Percentiles rank a stretch among this genome's conserved stretches.
phyloP scores from a whole-genome alignment of 2,888 invertebrate species.

The Palloptera scutellata region DNA sequence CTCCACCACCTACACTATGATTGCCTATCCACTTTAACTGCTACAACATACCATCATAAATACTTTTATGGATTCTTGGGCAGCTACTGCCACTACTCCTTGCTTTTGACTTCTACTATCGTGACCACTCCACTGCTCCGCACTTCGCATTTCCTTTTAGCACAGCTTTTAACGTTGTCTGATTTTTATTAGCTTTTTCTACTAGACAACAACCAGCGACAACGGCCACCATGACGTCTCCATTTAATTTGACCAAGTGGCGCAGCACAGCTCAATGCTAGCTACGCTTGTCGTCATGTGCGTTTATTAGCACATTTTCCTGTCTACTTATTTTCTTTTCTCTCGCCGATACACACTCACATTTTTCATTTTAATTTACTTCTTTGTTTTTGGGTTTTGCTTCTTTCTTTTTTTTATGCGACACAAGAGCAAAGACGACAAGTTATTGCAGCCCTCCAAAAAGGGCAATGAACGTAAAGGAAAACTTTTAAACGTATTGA shows the following conservation, averaged over 20 bases:
- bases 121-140: neutral
- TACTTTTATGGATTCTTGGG: too few relatives aligned
- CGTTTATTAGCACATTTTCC: slow-evolving; percentile 7
- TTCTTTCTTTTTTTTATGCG: neutral
- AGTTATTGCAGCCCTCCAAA: too few relatives aligned
- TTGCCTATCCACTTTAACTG: too few relatives aligned
- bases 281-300: neutral
- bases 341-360: neutral
- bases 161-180: neutral
- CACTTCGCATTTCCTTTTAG: neutral
- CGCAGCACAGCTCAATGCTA: neutral
- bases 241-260: slow-evolving; percentile 12
- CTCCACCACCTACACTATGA: too few relatives aligned
- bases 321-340: slow-evolving; percentile 1
- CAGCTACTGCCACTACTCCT: too few relatives aligned
- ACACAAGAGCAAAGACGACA: neutral
- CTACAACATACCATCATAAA: too few relatives aligned
- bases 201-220: neutral
- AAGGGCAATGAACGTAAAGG: too few relatives aligned
- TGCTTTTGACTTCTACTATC: too few relatives aligned
- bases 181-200: slow-evolving; percentile 3
- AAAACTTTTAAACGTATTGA: too few relatives aligned
- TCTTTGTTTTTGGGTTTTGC: neutral
- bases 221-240: neutral
- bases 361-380: neutral